Percentiles rank a stretch among this genome's conserved stretches.
Evolutionary conservation across 2,888 invertebrate genomes (phyloP).

Genomic region (Emesis russula): DNA sequence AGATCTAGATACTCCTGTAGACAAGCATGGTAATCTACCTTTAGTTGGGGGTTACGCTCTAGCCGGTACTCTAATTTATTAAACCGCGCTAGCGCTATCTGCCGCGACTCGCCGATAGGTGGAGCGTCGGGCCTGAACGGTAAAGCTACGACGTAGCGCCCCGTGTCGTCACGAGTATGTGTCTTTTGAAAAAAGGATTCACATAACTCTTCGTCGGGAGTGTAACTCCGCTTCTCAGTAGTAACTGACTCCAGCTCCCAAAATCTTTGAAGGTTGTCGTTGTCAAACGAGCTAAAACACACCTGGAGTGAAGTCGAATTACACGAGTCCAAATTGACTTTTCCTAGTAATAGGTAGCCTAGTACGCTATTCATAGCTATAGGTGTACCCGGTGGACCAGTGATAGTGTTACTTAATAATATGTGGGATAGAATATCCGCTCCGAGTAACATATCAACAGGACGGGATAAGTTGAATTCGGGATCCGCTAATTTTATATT

Average conservation of each 20-base stretch:
- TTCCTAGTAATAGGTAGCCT: neutral
- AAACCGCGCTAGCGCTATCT: neutral
- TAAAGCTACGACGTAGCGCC: neutral
- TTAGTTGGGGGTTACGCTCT: neutral
- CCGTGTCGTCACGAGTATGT: neutral
- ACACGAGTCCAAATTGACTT: neutral
- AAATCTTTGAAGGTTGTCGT: constrained; percentile 21
- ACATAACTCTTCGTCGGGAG: constrained; percentile 12
- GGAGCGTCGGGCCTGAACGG: neutral
- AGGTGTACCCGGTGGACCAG: constrained; percentile 6
- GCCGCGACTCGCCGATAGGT: neutral
- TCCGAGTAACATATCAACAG: neutral
- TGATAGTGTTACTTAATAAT: constrained; percentile 16
- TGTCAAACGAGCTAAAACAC: constrained; percentile 28
- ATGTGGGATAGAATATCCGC: neutral
- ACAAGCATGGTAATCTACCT: neutral
- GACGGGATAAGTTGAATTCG: neutral
- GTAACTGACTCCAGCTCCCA: constrained; percentile 7
- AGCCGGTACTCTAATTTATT: no score
- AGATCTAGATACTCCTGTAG: neutral
- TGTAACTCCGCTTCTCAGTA: neutral
- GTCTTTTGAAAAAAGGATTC: constrained; percentile 20
- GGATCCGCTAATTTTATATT: neutral
- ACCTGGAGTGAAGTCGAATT: neutral
- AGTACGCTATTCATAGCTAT: neutral